Conservation (phyloP, 2,797 vertebrate species). For the Odontamblyopus lacepedii region DNA sequence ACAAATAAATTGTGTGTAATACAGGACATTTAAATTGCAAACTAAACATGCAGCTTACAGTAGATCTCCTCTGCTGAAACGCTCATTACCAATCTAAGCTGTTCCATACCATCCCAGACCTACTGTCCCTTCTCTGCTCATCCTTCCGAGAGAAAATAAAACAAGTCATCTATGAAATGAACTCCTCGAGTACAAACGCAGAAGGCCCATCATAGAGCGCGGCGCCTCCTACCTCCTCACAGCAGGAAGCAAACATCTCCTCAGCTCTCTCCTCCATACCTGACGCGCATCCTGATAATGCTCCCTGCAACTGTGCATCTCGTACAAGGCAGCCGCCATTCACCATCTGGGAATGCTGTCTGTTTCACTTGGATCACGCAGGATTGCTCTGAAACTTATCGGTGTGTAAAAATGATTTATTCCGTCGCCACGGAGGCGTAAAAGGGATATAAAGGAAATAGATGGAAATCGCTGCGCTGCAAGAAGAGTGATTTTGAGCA, state of each 20-base stretch:
- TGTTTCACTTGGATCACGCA: slow-evolving; percentile 4
- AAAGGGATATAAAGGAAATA: slow-evolving; percentile 12
- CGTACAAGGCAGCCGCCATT: not conserved
- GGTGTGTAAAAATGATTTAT: slow-evolving; percentile 1
- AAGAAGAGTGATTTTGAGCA: not conserved
- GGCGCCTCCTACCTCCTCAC: not conserved
- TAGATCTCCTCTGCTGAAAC: not conserved
- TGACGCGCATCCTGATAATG: not conserved
- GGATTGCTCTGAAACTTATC: slow-evolving; percentile 14
- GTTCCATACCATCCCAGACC: not conserved
- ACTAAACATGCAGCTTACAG: not conserved
- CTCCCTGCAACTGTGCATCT: not conserved
- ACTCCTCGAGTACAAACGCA: slow-evolving; percentile 8
- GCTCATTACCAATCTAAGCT: not conserved
- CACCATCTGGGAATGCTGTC: slow-evolving; percentile 6
- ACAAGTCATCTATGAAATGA: slow-evolving; percentile 42
- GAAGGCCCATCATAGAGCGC: not conserved
- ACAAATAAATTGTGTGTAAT: no score
- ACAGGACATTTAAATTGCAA: no score
- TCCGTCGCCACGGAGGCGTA: slow-evolving; percentile 12
- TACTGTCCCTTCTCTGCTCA: slow-evolving; percentile 6
- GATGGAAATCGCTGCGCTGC: not conserved
- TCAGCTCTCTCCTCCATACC: not conserved
- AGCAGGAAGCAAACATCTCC: slow-evolving; percentile 8
- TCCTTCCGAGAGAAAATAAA: slow-evolving; percentile 22